Evolutionary conservation across 1,140 invertebrate genomes (phyloP).

Genomic region (Cherax quadricarinatus): DNA sequence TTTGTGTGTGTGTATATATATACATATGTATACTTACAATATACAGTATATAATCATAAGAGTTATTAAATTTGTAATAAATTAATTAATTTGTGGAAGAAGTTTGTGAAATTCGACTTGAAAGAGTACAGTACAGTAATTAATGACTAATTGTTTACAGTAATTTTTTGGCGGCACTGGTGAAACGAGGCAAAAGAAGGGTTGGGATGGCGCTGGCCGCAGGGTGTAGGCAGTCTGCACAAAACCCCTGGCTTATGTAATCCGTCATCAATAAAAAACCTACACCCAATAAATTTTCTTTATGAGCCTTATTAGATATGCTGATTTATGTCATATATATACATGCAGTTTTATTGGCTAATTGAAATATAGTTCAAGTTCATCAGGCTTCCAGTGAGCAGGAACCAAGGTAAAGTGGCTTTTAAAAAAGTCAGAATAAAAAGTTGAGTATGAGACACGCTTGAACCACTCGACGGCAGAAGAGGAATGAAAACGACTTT

Average conservation of each 20-base stretch:
- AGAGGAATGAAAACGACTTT: too few species aligned
- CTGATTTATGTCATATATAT: not conserved
- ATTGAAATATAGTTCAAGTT: not conserved
- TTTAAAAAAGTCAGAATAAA: too few species aligned
- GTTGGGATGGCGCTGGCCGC: conserved; percentile 68
- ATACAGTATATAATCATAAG: too few species aligned
- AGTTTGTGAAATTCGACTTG: not conserved
- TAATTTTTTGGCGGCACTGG: conserved; percentile 36
- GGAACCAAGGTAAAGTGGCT: too few species aligned
- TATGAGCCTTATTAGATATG: not conserved
- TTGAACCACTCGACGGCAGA: too few species aligned
- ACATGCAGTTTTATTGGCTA: not conserved
- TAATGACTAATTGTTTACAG: not conserved
- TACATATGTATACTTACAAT: too few species aligned
- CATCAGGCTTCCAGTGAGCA: too few species aligned
- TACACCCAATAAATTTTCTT: conserved; percentile 53
- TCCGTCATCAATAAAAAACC: conserved; percentile 69
- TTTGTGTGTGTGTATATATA: too few species aligned
- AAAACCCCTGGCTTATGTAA: conserved; percentile 71
- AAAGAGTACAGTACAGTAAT: not conserved
- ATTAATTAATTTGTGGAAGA: too few species aligned
- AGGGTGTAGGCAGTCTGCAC: conserved; percentile 70
- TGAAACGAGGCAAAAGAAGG: conserved; percentile 43
- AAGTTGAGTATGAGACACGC: too few species aligned
- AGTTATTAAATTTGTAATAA: too few species aligned